Evolutionary conservation across 2,888 invertebrate species (phyloP), one percentile per base, ranked within the genome.

Genomic region (Scaptomyza cyrtandrae): DNA sequence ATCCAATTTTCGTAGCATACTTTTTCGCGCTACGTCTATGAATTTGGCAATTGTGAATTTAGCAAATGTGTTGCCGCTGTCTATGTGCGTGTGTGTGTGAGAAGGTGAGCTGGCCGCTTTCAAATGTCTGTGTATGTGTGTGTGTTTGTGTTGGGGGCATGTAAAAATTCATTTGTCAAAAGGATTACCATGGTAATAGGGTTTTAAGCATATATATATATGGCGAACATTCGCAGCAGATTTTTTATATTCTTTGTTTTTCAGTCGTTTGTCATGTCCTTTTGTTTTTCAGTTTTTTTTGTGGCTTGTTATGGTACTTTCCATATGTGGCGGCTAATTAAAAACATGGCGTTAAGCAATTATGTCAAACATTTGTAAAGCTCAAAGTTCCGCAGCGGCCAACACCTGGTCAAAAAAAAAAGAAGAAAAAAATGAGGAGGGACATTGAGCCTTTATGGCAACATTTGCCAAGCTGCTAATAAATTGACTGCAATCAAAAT

Each of bases 151-250:
- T 49, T 52, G 64, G 68, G 73, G 41, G 62, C 71, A 84, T 80
- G 82, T 75, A 84, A 81, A 86, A 86, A 86, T 86, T 86, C 86
- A 86, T 88, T 86, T 86, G 86, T 86, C 88, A 86, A 88, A 86
- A 73, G 87, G 86, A 88, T 86, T 88, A 88, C 88, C 87, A 86
- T 73, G 75, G 88, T 86, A 86, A 86, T 86, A 86, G 84, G 87
- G 88, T 72, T 86, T 86, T 86, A 84, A 86, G 76, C 78, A 80
- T 74, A 62, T 63, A 63, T 73, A 60, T n/a, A n/a, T n/a, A 60
- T 43, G 84, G 71, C 78, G 73, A 82, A 65, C 75, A 80, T 68
- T 71, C 69, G 63, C 72, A 70, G 65, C 59, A 27, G 6, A 11
- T 10, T 31, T 33, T 35, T 33, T 44, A 55, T 11, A 13, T 39